A percentile compares a stretch with the other conserved stretches of the same genome.
Evolutionary conservation across 2,797 vertebrate genomes (phyloP).

Genomic region (Anas flavirostris): DNA sequence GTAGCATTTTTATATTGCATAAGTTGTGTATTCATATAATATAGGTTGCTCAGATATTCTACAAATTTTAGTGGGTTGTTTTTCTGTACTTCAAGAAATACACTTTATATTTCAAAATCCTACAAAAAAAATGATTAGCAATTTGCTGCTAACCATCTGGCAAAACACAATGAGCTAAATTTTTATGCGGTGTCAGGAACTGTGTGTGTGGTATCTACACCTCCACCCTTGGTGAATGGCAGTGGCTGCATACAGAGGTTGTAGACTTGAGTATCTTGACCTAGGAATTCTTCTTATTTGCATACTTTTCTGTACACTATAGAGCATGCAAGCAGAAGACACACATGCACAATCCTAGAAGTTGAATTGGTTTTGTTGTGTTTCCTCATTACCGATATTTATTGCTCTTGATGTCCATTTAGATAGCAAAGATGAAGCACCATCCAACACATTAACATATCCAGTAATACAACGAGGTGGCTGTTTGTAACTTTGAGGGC

Average conservation of each 20-base stretch:
- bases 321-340: background rate
- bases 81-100: background rate
- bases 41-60: background rate
- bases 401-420: background rate
- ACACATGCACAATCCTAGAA: background rate
- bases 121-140: background rate
- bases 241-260: rapidly evolving
- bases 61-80: background rate
- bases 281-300: background rate
- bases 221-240: background rate
- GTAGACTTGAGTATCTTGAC: background rate
- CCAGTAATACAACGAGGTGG: background rate
- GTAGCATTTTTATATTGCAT: background rate
- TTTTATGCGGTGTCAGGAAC: background rate
- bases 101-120: background rate
- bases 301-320: background rate
- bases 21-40: background rate
- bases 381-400: background rate
- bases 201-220: background rate
- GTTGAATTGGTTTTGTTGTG: background rate
- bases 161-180: background rate
- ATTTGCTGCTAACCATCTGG: background rate
- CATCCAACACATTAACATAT: background rate
- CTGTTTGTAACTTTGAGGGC: slow-evolving; percentile 46
- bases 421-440: background rate